These are phyloP conservation scores for Palaemon carinicauda DNA, from an alignment of 1,140 invertebrate species.

Conservation along the genomic window DNA sequence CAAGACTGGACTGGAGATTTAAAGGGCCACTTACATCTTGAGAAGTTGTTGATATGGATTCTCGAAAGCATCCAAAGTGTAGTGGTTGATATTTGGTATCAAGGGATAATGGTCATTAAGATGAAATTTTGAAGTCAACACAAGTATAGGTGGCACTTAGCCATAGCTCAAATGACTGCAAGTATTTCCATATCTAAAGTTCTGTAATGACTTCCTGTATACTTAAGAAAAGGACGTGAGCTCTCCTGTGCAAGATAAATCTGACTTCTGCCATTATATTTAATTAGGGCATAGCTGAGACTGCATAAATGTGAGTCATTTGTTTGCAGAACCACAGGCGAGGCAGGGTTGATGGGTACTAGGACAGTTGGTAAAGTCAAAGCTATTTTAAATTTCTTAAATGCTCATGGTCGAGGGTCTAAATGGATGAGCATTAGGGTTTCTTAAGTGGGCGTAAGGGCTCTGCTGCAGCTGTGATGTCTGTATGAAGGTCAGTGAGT, in stretches of 20 bases:
- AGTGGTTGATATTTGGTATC: background rate
- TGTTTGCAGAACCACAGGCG: background rate
- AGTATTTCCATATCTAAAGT: background rate
- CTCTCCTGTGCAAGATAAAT: background rate
- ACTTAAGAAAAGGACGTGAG: background rate
- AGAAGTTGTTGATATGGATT: too few relatives aligned
- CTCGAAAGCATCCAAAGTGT: too few relatives aligned
- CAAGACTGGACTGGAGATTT: too few relatives aligned
- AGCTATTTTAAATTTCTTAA: background rate
- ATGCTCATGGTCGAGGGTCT: background rate
- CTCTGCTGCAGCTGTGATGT: background rate
- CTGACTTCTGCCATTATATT: background rate
- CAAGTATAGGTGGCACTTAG: background rate
- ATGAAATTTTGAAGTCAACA: background rate
- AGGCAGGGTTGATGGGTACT: background rate
- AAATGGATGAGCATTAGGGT: background rate
- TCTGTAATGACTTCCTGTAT: too few relatives aligned
- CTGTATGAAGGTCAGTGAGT: background rate
- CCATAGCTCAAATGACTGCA: background rate
- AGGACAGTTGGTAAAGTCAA: background rate
- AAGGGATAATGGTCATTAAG: background rate
- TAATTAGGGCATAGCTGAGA: background rate
- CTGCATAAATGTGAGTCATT: background rate
- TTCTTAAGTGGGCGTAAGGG: background rate
- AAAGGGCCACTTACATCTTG: background rate